Conservation (phyloP, 2,888 invertebrate genomes). For the Aethes cnicana region DNA sequence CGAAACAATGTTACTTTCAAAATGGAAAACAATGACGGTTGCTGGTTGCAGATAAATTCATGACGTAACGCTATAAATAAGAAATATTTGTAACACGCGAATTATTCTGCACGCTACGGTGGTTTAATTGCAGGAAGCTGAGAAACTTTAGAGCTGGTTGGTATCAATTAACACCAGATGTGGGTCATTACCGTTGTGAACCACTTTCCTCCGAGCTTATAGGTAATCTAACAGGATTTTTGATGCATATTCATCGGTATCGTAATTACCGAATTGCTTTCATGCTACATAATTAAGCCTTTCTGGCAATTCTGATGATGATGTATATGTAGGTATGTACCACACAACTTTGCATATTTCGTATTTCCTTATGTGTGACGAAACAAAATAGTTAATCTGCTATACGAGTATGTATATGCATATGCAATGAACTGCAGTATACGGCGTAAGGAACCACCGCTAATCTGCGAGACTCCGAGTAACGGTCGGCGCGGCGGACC, state of each 20-base stretch:
- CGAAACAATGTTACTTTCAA: constrained; percentile 31
- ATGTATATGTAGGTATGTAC: too few relatives aligned
- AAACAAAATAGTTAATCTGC: too few relatives aligned
- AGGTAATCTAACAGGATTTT: constrained; percentile 17
- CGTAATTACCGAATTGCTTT: not conserved
- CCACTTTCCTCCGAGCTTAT: constrained; percentile 21
- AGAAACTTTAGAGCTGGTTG: constrained; percentile 14
- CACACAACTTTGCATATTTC: too few relatives aligned
- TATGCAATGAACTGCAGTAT: too few relatives aligned
- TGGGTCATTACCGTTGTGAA: constrained; percentile 26
- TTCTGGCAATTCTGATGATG: not conserved
- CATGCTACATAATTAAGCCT: constrained; percentile 9
- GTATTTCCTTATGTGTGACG: too few relatives aligned
- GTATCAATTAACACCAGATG: constrained; percentile 18
- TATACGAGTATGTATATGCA: too few relatives aligned
- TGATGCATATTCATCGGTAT: constrained; percentile 17
- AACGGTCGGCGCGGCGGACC: constrained; percentile 51
- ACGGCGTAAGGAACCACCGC: too few relatives aligned
- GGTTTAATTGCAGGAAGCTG: constrained; percentile 25
- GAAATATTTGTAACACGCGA: constrained; percentile 28
- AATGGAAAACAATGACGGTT: constrained; percentile 26
- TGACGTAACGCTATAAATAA: constrained; percentile 27
- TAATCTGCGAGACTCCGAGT: constrained; percentile 31
- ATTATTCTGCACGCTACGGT: constrained; percentile 23
- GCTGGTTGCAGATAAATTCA: constrained; percentile 1